Evolutionary conservation across 2,888 invertebrate species (phyloP), one percentile per base, ranked within the genome.

Genomic region (Eristalis arbustorum): DNA sequence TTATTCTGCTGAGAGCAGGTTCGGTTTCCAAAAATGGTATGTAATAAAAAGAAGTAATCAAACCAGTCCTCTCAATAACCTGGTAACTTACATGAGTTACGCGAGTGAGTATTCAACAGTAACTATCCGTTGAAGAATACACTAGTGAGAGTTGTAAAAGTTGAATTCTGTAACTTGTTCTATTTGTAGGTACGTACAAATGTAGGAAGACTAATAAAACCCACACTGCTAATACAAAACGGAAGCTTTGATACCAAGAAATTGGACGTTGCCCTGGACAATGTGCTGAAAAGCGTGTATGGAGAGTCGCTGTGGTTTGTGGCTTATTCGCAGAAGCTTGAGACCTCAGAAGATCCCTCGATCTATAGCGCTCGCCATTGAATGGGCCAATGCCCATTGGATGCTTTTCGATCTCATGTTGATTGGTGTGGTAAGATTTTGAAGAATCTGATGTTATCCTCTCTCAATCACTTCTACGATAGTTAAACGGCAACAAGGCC

Each of bases 1-100:
- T 49, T 59, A 28, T n/a, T 61, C 18, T 18, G 49, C 49, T 8
- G 67, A 6, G 42, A 40, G 28, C 10, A 59, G 57, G 11, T 37
- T 14, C 40, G 28, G 22, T 22, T 61, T n/a, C 61, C 42, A 14
- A 64, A n/a, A 57, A 64, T 57, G 42, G 63, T 71, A 18, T 64
- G 77, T 57, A 77, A 77, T 77, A 77, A 77, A 77, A 69, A 40
- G 49, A 68, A 28, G 63, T 69, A 71, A 77, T 77, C 40, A 67
- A 75, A 68, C 42, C 49, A 67, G 42, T 62, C 23, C 59, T 61
- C 67, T 75, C 49, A 61, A 49, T 40, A 75, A 59, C 66, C 14
- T 49, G 59, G 40, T 18, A 31, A 25, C 66, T 68, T 22, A 66
- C 37, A 25, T 56, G 31, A 28, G 13, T n/a, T 67, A 49, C 49